phyloP scores from a whole-genome alignment of 37 sponge, comb jelly and placozoan species.

The Aplysina aerophoba region DNA sequence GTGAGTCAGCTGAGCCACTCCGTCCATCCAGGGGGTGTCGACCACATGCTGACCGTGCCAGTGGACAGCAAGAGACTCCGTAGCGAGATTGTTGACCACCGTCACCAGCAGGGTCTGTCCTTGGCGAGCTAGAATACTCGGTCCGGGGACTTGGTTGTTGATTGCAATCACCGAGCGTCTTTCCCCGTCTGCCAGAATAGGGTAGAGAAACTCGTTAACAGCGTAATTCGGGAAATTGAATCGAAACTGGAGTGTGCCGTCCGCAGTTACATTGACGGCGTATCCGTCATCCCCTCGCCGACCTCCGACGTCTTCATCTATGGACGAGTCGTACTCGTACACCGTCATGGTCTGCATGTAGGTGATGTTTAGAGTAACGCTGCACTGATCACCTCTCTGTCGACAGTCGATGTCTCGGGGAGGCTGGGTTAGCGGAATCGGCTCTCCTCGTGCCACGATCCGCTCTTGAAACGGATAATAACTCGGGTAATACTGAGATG shows the following conservation, averaged over 20 bases:
- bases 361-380: not conserved
- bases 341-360: conserved; percentile 8
- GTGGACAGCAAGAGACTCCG: conserved; percentile 69
- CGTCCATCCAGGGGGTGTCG: conserved; percentile 81
- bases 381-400: too few relatives aligned
- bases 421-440: too few relatives aligned
- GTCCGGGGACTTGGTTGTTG: not conserved
- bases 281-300: not conserved
- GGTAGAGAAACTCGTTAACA: not conserved
- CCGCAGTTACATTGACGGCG: not conserved
- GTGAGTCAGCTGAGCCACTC: conserved; percentile 70
- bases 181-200: not conserved
- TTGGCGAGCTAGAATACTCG: not conserved
- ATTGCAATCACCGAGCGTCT: not conserved
- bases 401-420: too few relatives aligned
- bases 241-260: not conserved
- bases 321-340: not conserved
- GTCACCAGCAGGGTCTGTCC: not conserved
- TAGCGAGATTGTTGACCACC: conserved; percentile 57
- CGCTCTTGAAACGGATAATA: too few relatives aligned
- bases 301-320: not conserved
- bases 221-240: not conserved
- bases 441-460: too few relatives aligned
- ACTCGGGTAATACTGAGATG: too few relatives aligned
- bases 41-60: conserved; percentile 85